A percentile compares a stretch with the other conserved stretches of the same genome.
phyloP scores from a whole-genome alignment of 2,888 invertebrate species.

The Orchesellides sinensis region DNA sequence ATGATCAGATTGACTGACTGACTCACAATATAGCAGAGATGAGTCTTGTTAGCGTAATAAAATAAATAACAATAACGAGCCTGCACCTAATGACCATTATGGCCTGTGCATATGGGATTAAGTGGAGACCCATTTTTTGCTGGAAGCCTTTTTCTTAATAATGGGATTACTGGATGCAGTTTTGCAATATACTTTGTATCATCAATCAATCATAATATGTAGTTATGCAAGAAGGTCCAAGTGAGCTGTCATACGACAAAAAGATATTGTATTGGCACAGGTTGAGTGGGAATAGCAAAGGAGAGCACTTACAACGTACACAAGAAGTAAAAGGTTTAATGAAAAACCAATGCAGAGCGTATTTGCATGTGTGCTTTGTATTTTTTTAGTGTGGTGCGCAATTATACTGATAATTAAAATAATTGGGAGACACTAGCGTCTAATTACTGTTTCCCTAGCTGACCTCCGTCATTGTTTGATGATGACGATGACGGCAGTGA shows the following conservation, averaged over 20 bases:
- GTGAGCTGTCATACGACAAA: too few species aligned
- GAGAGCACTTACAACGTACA: too few species aligned
- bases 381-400: too few species aligned
- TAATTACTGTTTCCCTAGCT: constrained; percentile 60
- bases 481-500: constrained; percentile 28
- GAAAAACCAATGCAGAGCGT: too few species aligned
- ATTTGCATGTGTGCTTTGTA: background rate
- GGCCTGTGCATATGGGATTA: background rate
- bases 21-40: background rate
- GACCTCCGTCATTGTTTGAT: constrained; percentile 56
- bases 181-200: background rate
- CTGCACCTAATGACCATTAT: background rate
- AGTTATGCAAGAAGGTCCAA: too few species aligned
- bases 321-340: too few species aligned
- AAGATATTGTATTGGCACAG: too few species aligned
- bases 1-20: background rate
- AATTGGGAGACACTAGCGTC: constrained; percentile 61
- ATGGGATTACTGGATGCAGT: background rate
- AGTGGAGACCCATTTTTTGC: background rate
- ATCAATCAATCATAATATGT: background rate
- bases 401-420: constrained; percentile 63
- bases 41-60: background rate
- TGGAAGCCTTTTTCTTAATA: background rate
- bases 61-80: too few species aligned
- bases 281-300: too few species aligned